A percentile compares a stretch with the other conserved stretches of the same genome.
Conservation (phyloP, 2,797 vertebrate species). For the Varecia variegata region DNA sequence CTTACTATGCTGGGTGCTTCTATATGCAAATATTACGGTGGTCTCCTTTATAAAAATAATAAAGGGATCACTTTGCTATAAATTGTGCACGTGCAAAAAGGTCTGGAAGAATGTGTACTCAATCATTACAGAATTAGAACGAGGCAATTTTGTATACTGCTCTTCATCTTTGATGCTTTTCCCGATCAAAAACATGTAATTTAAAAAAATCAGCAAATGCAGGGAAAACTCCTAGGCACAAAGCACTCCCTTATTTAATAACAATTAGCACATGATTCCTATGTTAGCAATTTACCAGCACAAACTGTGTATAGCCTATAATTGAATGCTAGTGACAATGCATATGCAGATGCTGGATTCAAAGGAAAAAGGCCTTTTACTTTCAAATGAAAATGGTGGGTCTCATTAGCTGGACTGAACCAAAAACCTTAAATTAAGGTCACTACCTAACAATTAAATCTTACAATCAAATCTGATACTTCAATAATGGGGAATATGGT, state of each 20-base stretch:
- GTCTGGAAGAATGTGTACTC: not conserved
- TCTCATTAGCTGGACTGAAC: not conserved
- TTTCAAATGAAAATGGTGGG: not conserved
- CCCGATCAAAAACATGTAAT: not conserved
- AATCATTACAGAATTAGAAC: not conserved
- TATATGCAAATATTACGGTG: not conserved
- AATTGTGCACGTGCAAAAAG: not conserved
- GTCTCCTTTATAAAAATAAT: not conserved
- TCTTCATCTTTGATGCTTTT: not conserved
- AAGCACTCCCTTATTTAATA: not conserved
- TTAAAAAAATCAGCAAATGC: not conserved
- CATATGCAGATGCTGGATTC: fast-evolving
- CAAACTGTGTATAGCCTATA: fast-evolving
- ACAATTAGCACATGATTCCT: not conserved
- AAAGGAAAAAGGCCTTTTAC: not conserved
- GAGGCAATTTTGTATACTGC: not conserved
- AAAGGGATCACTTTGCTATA: not conserved
- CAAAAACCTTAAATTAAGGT: not conserved
- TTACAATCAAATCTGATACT: not conserved
- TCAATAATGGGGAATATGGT: not conserved
- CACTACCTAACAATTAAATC: not conserved
- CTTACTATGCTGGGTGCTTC: not conserved
- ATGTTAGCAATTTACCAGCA: not conserved
- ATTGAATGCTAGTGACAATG: fast-evolving
- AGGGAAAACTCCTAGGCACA: not conserved